Percentiles rank a stretch among this genome's conserved stretches.
Conservation (phyloP, 2,797 vertebrate genomes). For the Neopelma chrysocephalum region DNA sequence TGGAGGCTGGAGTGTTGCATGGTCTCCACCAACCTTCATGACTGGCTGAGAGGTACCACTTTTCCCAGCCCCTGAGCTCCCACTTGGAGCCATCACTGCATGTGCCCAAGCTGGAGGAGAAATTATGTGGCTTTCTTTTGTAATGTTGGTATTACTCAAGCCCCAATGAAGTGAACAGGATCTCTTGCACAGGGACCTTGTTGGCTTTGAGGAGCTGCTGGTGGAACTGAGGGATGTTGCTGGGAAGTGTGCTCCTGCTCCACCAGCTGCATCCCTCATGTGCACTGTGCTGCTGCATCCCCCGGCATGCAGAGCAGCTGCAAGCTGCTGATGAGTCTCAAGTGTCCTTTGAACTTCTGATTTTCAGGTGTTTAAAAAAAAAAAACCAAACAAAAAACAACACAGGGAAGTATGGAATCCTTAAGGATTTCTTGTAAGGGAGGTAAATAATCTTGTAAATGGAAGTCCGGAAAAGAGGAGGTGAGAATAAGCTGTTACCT, state of each 20-base stretch:
- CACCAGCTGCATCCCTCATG: background rate
- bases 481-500: background rate
- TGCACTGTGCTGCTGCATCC: background rate
- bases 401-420: background rate
- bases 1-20: fast-evolving
- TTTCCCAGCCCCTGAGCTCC: background rate
- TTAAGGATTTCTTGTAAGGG: background rate
- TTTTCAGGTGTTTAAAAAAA: background rate
- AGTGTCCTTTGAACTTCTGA: background rate
- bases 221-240: background rate
- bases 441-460: background rate
- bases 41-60: background rate
- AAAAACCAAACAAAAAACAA: too few species aligned
- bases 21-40: fast-evolving
- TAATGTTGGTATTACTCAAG: background rate
- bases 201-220: background rate
- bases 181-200: background rate
- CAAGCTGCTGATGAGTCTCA: background rate
- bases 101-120: background rate
- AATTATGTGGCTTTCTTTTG: background rate
- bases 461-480: background rate
- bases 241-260: background rate
- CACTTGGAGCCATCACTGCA: fast-evolving
- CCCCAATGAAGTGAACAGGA: background rate
- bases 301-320: fast-evolving